Base-by-base conservation (phyloP, 2,113 vertebrate species). In the Tinamus guttatus region DNA sequence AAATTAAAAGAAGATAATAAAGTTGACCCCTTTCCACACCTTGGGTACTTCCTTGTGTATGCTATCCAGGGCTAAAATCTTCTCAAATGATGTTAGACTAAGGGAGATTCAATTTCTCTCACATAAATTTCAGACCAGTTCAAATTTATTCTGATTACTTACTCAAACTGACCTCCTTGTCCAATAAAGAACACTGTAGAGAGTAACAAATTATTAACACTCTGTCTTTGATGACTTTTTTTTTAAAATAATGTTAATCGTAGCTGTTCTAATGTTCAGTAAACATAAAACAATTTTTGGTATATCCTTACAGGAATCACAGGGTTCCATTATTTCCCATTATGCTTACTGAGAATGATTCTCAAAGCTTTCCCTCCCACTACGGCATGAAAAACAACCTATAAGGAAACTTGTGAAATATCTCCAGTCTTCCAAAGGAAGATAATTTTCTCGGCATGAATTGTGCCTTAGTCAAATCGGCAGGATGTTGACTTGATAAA, bases 401-500 rank as follows among this genome's bases (percentile, higher is more conserved):
- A 3, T 8, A 60, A 25, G 7, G 71, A 85, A n/a, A 4, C 2
- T 4, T 32, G 43, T 69, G 12, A 12, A 5, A 3, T 71, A 30
- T 74, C 65, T 93, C 54, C 13, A 25, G 22, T 47, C 19, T 1
- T 7, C 11, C 9, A 75, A 30, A 3, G 34, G 9, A 10, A 65
- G 1, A 1, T 5, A 13, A 28, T 52, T 58, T 56, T 7, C 67
- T 62, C 34, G 58, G 18, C 0, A 1, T 7, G 4, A 58, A 7
- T 22, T 38, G 2, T 20, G 25, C 3, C 11, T 81, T 81, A 6
- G 7, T 22, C n/a, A 38, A 38, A 8, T 5, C 4, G 5, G 43
- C 9, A 43, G 5, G 6, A 0, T 28, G 5, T 28, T n/a, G 2
- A 1, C 6, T 28, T 32, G 2, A 1, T 52, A 52, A 27, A 52